Conservation (phyloP, 2,113 vertebrate genomes). For the Columba janthina region DNA sequence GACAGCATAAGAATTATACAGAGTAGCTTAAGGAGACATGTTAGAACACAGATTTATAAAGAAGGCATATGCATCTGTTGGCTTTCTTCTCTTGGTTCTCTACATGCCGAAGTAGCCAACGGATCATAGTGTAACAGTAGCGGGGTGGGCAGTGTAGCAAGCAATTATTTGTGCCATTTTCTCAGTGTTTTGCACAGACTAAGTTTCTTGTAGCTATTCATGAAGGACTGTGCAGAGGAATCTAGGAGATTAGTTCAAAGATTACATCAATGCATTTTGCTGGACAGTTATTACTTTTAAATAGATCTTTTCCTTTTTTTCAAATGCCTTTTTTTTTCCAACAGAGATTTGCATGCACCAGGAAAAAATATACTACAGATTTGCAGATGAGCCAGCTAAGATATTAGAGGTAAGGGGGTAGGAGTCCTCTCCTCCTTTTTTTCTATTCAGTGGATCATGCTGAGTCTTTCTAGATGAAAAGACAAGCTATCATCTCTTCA, state of each 20-base stretch:
- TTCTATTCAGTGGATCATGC: neutral
- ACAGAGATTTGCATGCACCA: neutral
- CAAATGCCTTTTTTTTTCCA: neutral
- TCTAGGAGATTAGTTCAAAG: neutral
- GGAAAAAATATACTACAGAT: neutral
- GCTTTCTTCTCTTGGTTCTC: neutral
- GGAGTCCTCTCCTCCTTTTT: neutral
- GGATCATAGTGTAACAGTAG: neutral
- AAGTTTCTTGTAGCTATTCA: neutral
- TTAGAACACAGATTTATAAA: neutral
- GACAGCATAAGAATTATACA: neutral
- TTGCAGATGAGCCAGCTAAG: slow-evolving; percentile 16
- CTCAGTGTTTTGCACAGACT: neutral
- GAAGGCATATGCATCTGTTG: neutral
- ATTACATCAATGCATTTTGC: neutral
- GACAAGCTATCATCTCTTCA: slow-evolving; percentile 27
- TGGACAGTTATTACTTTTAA: slow-evolving; percentile 15
- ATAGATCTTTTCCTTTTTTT: neutral
- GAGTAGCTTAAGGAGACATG: neutral
- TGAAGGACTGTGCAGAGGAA: neutral
- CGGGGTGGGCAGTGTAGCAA: neutral
- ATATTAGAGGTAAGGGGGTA: neutral
- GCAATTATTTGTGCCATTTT: neutral
- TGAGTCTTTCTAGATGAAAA: slow-evolving; percentile 34
- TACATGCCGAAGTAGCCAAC: neutral